These are phyloP conservation scores for Araneus ventricosus DNA, from an alignment of 1,140 invertebrate genomes.

Conservation along the genomic window DNA sequence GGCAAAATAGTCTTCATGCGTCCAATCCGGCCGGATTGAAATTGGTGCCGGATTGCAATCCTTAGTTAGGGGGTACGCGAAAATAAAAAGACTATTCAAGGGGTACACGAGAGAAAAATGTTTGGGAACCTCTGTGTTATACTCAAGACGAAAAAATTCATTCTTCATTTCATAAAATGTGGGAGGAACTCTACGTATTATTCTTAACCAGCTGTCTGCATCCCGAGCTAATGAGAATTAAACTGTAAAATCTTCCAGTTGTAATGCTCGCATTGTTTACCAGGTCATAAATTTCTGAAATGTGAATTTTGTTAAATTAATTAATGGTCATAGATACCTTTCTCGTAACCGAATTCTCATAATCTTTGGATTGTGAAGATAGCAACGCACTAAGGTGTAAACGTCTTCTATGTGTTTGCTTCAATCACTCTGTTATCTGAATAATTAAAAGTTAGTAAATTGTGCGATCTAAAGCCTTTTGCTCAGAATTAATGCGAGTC, in stretches of 20 bases:
- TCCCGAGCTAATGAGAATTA: neutral
- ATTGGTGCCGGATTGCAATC: no score
- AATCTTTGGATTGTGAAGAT: no score
- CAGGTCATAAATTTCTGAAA: neutral
- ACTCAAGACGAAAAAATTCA: no score
- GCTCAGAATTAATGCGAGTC: neutral
- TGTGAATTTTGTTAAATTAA: neutral
- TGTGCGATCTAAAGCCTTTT: neutral
- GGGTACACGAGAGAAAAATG: no score
- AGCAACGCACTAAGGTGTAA: no score
- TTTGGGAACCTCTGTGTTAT: no score
- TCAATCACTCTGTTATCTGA: neutral
- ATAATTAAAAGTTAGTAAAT: conserved; percentile 13
- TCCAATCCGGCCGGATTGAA: no score
- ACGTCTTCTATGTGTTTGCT: neutral
- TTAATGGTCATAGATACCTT: neutral
- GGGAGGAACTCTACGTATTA: no score
- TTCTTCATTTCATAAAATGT: no score
- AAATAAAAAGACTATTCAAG: no score
- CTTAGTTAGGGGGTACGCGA: no score
- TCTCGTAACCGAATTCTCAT: neutral
- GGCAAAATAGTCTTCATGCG: no score
- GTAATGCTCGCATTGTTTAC: neutral
- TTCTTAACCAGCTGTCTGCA: neutral
- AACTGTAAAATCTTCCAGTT: neutral